Conservation (phyloP, 1,140 invertebrate genomes). For the Hylaeus anthracinus region DNA sequence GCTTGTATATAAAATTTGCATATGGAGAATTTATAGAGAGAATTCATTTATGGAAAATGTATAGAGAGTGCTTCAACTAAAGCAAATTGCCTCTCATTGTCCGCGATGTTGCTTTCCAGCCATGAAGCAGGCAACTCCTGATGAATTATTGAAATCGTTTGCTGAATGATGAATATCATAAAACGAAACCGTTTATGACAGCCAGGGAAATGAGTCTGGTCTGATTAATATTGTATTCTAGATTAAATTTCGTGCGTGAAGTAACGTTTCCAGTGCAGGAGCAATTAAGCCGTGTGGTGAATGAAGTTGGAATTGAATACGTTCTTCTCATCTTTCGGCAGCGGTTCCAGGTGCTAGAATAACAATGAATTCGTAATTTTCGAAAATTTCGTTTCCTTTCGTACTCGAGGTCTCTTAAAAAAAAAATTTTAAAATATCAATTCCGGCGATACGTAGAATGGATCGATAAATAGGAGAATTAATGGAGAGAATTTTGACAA, state of each 20-base stretch:
- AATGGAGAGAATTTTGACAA: too few relatives aligned
- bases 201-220: conserved; percentile 7
- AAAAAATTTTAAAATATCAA: background rate
- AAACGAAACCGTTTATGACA: background rate
- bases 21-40: too few relatives aligned
- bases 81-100: conserved; percentile 14
- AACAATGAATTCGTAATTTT: background rate
- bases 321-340: background rate
- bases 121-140: background rate
- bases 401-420: too few relatives aligned
- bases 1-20: background rate
- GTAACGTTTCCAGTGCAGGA: background rate
- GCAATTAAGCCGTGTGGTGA: background rate
- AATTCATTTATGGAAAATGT: background rate
- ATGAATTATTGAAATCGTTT: conserved; percentile 7
- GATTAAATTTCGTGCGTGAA: conserved; percentile 6
- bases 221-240: conserved; percentile 7
- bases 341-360: background rate
- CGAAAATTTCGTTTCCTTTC: background rate
- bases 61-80: background rate
- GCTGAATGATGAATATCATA: background rate
- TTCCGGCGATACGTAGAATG: too few relatives aligned
- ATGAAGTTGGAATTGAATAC: background rate
- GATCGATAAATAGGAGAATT: too few relatives aligned
- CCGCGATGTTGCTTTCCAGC: background rate